Evolutionary conservation across 1,140 invertebrate species (phyloP).

Genomic region (Tribolium castaneum): DNA sequence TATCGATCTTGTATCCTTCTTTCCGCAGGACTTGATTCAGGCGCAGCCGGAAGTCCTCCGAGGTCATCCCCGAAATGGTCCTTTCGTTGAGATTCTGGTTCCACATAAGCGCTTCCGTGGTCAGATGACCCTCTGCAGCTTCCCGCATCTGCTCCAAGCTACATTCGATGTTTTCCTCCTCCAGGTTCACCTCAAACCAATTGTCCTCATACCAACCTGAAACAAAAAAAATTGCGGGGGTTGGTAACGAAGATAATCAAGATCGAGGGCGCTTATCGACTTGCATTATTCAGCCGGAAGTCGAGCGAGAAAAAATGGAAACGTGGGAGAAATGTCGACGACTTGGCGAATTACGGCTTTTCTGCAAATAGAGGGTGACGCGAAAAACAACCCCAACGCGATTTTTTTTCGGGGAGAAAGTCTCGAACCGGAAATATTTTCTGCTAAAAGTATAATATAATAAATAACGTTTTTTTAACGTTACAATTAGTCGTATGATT

Average conservation of each 20-base stretch:
- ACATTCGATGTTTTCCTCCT: slow-evolving; percentile 91
- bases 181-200: slow-evolving; percentile 94
- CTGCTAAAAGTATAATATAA: too few relatives aligned
- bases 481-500: too few relatives aligned
- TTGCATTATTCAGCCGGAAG: slow-evolving; percentile 15
- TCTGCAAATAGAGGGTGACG: neutral
- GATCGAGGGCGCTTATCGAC: neutral
- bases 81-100: slow-evolving; percentile 90
- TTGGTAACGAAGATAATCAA: neutral
- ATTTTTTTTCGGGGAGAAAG: too few relatives aligned
- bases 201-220: slow-evolving; percentile 98
- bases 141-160: slow-evolving; percentile 91
- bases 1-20: slow-evolving; percentile 84
- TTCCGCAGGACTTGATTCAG: slow-evolving; percentile 83
- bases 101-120: slow-evolving; percentile 98
- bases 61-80: slow-evolving; percentile 94
- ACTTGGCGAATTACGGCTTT: neutral
- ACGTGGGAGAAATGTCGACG: neutral
- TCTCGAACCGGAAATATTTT: too few relatives aligned
- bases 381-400: too few relatives aligned
- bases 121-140: slow-evolving; percentile 96
- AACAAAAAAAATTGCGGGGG: slow-evolving; percentile 37
- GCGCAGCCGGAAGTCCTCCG: slow-evolving; percentile 78
- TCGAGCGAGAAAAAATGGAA: neutral
- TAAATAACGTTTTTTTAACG: too few relatives aligned